Conservation (phyloP, 2,888 invertebrate species). For the Megastigmus dorsalis region DNA sequence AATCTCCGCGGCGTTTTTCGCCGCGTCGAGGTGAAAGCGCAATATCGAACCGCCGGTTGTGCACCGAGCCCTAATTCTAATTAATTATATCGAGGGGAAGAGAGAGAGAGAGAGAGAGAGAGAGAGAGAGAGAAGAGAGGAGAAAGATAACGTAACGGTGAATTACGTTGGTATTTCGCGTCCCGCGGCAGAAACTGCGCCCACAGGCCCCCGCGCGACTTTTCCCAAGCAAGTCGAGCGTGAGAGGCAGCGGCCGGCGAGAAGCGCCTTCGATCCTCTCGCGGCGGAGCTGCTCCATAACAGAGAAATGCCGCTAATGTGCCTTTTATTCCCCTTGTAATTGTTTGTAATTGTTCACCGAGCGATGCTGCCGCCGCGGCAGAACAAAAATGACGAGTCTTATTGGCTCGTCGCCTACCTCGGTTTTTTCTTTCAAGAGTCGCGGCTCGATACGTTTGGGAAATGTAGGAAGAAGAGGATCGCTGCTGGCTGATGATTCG, state of each 20-base stretch:
- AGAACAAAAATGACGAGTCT: no score
- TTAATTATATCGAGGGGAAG: constrained; percentile 63
- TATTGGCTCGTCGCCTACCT: no score
- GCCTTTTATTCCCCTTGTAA: constrained; percentile 17
- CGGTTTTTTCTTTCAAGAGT: no score
- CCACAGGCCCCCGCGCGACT: background rate
- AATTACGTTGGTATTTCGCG: constrained; percentile 31
- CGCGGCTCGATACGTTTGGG: no score
- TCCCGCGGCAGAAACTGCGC: no score
- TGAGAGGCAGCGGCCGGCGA: constrained; percentile 58
- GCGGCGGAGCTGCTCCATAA: no score
- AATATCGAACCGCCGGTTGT: background rate
- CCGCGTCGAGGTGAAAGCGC: constrained; percentile 38
- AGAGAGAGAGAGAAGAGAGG: no score
- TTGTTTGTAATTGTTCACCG: constrained; percentile 22
- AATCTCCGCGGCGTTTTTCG: background rate
- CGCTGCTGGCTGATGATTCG: no score
- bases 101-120: no score
- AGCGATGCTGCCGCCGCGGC: no score
- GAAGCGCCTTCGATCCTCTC: constrained; percentile 25
- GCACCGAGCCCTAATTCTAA: constrained; percentile 56
- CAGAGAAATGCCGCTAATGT: constrained; percentile 16
- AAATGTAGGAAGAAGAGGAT: no score
- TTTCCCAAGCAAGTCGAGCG: constrained; percentile 59
- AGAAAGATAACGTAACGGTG: constrained; percentile 62